These are phyloP conservation scores for Trichogramma pretiosum DNA, from an alignment of 1,140 invertebrate species.

Conservation along the genomic window DNA sequence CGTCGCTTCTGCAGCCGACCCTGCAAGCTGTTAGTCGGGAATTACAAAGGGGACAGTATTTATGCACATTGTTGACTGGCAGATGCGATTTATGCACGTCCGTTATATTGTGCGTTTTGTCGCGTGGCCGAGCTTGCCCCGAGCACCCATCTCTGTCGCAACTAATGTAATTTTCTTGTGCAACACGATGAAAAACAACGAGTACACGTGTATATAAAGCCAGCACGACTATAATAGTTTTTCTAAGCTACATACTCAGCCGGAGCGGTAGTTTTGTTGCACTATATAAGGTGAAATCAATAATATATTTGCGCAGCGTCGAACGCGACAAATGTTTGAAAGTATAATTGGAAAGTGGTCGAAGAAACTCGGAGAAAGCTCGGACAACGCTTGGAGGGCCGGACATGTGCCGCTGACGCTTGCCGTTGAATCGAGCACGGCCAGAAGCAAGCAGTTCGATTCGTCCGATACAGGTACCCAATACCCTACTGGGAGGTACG, in stretches of 20 bases:
- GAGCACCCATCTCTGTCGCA: too few relatives aligned
- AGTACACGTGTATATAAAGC: too few relatives aligned
- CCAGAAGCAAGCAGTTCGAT: too few relatives aligned
- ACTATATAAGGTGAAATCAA: too few relatives aligned
- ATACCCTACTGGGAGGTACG: not conserved
- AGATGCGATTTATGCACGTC: conserved; percentile 45
- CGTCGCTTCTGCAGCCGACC: conserved; percentile 11
- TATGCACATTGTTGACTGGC: conserved; percentile 48
- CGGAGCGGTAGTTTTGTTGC: too few relatives aligned
- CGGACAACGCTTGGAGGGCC: not conserved
- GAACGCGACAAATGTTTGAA: conserved; percentile 42
- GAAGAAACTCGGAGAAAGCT: conserved; percentile 9
- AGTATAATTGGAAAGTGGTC: too few relatives aligned
- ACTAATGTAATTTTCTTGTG: too few relatives aligned
- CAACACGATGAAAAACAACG: too few relatives aligned
- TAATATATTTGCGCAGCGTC: not conserved
- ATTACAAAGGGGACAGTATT: conserved; percentile 40
- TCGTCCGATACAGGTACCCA: too few relatives aligned
- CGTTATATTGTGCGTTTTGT: conserved; percentile 45
- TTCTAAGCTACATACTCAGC: too few relatives aligned
- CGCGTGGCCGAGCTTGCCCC: conserved; percentile 38
- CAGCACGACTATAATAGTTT: too few relatives aligned
- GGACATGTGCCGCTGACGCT: conserved; percentile 9
- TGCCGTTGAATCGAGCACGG: conserved; percentile 6
- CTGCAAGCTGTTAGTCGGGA: conserved; percentile 23